Base-by-base conservation (phyloP, 2,797 vertebrate genomes). In the Craterocephalus amniculus region DNA sequence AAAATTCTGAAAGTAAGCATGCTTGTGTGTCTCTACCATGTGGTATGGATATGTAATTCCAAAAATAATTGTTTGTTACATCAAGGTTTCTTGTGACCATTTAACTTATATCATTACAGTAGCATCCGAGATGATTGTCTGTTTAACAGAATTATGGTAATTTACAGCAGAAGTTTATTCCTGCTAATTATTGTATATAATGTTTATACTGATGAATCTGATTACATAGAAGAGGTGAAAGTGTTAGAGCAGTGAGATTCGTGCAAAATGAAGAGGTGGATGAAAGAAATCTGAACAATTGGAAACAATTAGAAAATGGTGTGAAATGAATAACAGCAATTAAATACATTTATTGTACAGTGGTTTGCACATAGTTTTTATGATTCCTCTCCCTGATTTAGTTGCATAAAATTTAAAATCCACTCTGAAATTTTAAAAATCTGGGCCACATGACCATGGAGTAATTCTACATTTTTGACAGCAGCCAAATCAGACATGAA, bases 391-490 rank as follows among this genome's bases (percentile, higher is more conserved):
- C 16, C 11, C 54, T 56, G 16, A 55, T 56, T 24, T n/a, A 40
- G 51, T 65, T 55, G 22, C 27, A 32, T 38, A 38, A 3, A 14
- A 38, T 38, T 13, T 35, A 35, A 35, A 35, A 32, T 35, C 8
- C 34, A 35, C 34, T 35, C 34, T 35, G 34, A 8, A 9, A 35
- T 35, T 6, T 35, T 1, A 35, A 9, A 35, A n/a, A n/a, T n/a
- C n/a, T n/a, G n/a, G n/a, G n/a, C n/a, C n/a, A n/a, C 31, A 54
- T 59, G 32, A 54, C 14, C 56, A 26, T 45, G 35, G 31, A 27
- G 18, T 38, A 29, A 64, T 38, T 54, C 36, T 64, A 64, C 11
- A 13, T 52, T 24, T 38, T 34, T 54, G 35, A 60, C 40, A 68
- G 40, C 27, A 43, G 24, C 54, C 54, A 31, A 48, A 52, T 40